Percentiles rank a stretch among this genome's conserved stretches.
Evolutionary conservation across 2,113 vertebrate species (phyloP).

Genomic region (Abramis brama): DNA sequence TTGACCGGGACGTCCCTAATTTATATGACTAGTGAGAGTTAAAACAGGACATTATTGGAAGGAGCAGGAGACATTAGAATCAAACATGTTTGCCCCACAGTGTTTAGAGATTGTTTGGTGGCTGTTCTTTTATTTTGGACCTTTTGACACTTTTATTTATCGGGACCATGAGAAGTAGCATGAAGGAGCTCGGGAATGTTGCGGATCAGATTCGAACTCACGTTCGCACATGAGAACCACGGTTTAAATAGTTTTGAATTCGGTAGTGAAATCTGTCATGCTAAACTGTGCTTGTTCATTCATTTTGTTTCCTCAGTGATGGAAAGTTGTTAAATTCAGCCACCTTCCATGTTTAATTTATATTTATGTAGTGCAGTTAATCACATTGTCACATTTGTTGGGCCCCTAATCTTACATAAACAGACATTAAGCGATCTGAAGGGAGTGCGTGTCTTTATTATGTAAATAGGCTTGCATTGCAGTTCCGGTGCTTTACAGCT

Average conservation of each 20-base stretch:
- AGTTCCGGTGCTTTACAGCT: slow-evolving; percentile 28
- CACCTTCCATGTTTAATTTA: not conserved
- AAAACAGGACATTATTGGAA: not conserved
- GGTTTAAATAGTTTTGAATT: not conserved
- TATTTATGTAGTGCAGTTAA: not conserved
- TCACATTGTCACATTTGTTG: slow-evolving; percentile 36
- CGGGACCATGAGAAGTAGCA: not conserved
- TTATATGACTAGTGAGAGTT: not conserved
- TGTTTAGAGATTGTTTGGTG: not conserved
- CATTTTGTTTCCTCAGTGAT: not conserved
- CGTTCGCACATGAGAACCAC: not conserved
- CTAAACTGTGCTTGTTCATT: not conserved
- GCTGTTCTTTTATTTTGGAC: not conserved
- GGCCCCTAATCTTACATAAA: slow-evolving; percentile 42
- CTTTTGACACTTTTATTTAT: not conserved
- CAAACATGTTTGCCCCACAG: not conserved
- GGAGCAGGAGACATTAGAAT: not conserved
- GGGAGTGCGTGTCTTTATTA: slow-evolving; percentile 33
- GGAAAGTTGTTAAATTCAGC: slow-evolving; percentile 9
- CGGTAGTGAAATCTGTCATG: no score
- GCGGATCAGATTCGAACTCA: not conserved
- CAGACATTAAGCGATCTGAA: slow-evolving; percentile 19
- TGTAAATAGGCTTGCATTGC: slow-evolving; percentile 68
- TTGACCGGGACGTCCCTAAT: no score
- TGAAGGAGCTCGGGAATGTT: not conserved